These are phyloP conservation scores for Tetramorium simillimum DNA, from an alignment of 1,140 invertebrate species.

Conservation along the genomic window DNA sequence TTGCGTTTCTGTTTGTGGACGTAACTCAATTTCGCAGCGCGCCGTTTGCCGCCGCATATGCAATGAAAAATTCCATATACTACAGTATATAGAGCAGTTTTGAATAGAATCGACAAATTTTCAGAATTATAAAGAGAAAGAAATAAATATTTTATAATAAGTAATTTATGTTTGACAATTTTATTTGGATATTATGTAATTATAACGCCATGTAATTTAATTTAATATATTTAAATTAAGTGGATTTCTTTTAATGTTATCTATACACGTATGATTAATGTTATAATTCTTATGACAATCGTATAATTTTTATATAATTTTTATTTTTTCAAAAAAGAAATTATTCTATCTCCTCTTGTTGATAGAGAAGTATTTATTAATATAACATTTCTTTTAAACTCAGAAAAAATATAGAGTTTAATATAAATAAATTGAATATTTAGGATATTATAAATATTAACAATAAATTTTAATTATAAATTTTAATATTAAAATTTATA, in stretches of 20 bases:
- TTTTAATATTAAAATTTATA: constrained; percentile 15
- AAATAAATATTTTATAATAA: constrained; percentile 10
- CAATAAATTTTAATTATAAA: not conserved
- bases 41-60: constrained; percentile 33
- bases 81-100: not conserved
- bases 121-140: not conserved
- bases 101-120: not conserved
- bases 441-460: not conserved
- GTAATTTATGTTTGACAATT: not conserved
- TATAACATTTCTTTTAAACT: not conserved
- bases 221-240: not conserved
- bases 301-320: not conserved
- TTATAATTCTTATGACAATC: not conserved
- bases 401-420: not conserved
- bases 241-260: not conserved
- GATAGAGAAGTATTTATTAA: not conserved
- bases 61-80: constrained; percentile 32
- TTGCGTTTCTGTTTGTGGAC: constrained; percentile 47
- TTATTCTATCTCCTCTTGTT: not conserved
- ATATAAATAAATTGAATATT: not conserved
- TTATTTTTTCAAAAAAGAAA: not conserved
- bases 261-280: not conserved
- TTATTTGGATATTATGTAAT: not conserved
- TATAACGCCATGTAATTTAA: not conserved
- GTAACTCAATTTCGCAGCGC: constrained; percentile 50